These are phyloP conservation scores for Colistium nudipinnis DNA, from an alignment of 2,113 vertebrate species.

Conservation along the genomic window DNA sequence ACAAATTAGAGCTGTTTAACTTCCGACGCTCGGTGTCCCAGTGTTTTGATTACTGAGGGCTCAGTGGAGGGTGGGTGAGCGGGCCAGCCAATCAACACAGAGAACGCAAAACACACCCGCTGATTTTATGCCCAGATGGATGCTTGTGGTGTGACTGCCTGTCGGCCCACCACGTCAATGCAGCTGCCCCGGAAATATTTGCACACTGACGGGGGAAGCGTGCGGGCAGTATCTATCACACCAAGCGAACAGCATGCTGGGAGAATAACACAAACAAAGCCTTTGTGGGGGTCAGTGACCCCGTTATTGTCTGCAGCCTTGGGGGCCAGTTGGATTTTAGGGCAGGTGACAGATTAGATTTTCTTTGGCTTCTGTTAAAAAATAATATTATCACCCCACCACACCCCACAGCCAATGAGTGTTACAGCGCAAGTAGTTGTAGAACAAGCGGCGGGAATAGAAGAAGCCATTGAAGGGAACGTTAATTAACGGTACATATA, in stretches of 20 bases:
- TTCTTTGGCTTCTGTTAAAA: neutral
- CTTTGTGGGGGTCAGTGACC: neutral
- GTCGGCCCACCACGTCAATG: constrained; percentile 1
- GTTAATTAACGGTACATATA: neutral
- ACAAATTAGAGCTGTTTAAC: neutral
- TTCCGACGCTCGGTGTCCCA: neutral
- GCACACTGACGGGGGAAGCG: neutral
- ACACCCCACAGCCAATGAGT: neutral
- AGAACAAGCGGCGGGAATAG: neutral
- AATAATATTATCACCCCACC: neutral
- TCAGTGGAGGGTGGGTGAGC: constrained; percentile 37
- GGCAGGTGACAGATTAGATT: neutral
- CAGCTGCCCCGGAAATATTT: constrained; percentile 42
- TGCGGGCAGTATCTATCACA: no score
- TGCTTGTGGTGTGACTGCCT: neutral
- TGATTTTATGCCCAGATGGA: constrained; percentile 4
- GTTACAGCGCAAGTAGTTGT: neutral
- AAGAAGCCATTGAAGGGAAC: neutral
- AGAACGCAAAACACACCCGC: constrained; percentile 66
- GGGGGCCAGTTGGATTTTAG: no score
- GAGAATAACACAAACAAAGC: neutral
- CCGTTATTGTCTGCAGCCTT: neutral
- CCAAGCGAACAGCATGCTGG: no score
- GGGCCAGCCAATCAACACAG: constrained; percentile 69
- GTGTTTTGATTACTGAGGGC: constrained; percentile 55